Evolutionary conservation across 2,113 vertebrate genomes (phyloP).

Genomic region (Camelus bactrianus): DNA sequence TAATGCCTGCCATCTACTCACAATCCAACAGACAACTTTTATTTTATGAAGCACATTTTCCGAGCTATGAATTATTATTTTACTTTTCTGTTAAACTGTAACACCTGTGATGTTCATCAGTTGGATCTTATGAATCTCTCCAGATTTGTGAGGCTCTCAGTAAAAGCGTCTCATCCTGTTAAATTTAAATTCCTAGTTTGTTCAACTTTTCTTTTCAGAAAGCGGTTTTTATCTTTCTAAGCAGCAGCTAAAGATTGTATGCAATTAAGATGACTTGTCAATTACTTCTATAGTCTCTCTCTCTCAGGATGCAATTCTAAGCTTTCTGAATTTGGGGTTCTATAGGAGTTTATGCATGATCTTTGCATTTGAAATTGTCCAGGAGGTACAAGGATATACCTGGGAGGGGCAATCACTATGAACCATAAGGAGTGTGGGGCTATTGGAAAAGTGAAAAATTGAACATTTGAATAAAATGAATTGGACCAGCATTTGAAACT

Average conservation of each 20-base stretch:
- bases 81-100: conserved; percentile 55
- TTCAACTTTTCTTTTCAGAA: not conserved
- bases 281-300: conserved; percentile 25
- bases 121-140: conserved; percentile 33
- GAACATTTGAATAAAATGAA: conserved; percentile 45
- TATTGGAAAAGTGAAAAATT: conserved; percentile 48
- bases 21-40: not conserved
- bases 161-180: conserved; percentile 15
- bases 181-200: conserved; percentile 58
- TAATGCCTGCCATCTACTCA: not conserved
- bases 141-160: conserved; percentile 23
- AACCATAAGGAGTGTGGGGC: not conserved
- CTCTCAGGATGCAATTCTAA: not conserved
- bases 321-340: not conserved
- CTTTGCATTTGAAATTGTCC: not conserved
- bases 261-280: conserved; percentile 12
- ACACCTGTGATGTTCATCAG: not conserved
- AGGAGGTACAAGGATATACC: not conserved
- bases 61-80: not conserved
- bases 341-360: not conserved
- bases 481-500: conserved; percentile 64
- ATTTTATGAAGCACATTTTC: conserved; percentile 16
- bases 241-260: not conserved
- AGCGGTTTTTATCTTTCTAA: conserved; percentile 63
- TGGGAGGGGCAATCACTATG: not conserved